phyloP scores from a whole-genome alignment of 2,797 vertebrate species.

The Galaxias olidus region DNA sequence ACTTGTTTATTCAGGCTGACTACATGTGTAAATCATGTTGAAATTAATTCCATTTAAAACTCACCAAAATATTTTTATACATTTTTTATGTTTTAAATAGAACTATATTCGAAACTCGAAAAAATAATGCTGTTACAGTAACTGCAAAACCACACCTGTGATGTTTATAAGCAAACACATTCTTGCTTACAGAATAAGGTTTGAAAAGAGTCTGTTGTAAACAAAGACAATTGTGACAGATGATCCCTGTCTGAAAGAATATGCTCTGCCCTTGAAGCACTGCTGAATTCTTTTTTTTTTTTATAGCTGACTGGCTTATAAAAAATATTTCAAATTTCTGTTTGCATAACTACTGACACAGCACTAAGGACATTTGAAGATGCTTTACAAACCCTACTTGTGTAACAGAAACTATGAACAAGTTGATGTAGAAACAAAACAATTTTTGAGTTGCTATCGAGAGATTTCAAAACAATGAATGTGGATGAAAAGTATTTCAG shows the following conservation, averaged over 20 bases:
- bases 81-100: too few species aligned
- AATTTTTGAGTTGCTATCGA: too few species aligned
- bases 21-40: neutral
- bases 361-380: neutral
- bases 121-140: too few species aligned
- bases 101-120: too few species aligned
- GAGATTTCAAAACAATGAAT: too few species aligned
- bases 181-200: conserved; percentile 14
- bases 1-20: neutral
- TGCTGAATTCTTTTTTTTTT: conserved; percentile 8
- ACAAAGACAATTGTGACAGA: conserved; percentile 15
- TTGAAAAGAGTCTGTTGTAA: conserved; percentile 7
- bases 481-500: too few species aligned
- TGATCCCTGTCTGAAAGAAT: conserved; percentile 16
- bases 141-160: neutral
- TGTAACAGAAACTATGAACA: neutral
- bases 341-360: conserved; percentile 3
- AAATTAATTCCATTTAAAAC: neutral
- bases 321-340: neutral
- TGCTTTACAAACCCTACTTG: too few species aligned
- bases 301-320: neutral
- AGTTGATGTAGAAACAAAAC: too few species aligned
- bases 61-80: neutral
- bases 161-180: conserved; percentile 24
- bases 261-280: neutral